Conservation (phyloP, 2,113 vertebrate species). For the Orthonyx spaldingii region DNA sequence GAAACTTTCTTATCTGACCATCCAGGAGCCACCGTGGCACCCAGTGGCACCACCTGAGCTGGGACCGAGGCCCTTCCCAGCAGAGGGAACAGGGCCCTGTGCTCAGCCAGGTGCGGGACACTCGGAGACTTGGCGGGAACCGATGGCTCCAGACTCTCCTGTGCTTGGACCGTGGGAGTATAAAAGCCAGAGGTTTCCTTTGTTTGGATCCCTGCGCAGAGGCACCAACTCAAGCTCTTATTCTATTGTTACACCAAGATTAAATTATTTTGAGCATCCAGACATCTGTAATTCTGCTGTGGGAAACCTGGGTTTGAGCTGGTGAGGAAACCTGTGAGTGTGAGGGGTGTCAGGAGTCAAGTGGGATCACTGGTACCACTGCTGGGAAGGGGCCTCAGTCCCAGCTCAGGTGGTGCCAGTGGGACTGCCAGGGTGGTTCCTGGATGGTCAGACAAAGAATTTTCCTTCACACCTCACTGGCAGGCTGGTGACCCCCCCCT, state of each 20-base stretch:
- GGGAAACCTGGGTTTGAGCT: background rate
- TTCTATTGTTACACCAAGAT: background rate
- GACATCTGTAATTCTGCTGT: background rate
- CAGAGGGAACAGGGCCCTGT: background rate
- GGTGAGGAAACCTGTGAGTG: background rate
- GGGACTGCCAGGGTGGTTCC: background rate
- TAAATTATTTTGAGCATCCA: background rate
- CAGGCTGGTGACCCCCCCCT: fast-evolving
- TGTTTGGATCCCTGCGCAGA: background rate
- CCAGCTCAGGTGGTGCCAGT: background rate
- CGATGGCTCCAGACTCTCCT: background rate
- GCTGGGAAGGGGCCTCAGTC: background rate
- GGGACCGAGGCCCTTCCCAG: background rate
- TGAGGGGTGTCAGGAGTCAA: background rate
- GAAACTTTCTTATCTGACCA: background rate
- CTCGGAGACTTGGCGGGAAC: fast-evolving
- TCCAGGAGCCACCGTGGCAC: background rate
- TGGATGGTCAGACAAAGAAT: background rate
- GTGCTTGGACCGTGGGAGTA: background rate
- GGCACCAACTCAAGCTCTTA: background rate
- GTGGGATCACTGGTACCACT: too few relatives aligned
- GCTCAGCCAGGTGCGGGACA: background rate
- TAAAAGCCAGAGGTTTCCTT: background rate
- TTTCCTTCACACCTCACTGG: background rate
- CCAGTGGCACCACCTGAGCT: background rate